A percentile compares a stretch with the other conserved stretches of the same genome.
Evolutionary conservation across 2,888 invertebrate genomes (phyloP).

Genomic region (Ochropleura plecta): DNA sequence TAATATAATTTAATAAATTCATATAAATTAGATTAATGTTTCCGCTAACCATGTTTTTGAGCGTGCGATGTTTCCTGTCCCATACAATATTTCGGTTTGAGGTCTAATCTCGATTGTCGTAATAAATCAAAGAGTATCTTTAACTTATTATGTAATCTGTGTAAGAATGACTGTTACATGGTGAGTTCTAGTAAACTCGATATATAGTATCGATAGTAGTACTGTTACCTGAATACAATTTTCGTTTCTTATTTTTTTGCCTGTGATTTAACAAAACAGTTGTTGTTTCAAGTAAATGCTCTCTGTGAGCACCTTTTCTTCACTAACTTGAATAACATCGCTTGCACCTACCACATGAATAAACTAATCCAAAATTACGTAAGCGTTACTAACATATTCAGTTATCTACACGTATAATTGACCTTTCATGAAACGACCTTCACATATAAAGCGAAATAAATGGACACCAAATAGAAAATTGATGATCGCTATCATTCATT

Average conservation of each 20-base stretch:
- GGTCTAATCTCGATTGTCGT: conserved; percentile 4
- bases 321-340: not conserved
- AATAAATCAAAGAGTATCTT: conserved; percentile 26
- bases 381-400: conserved; percentile 14
- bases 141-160: conserved; percentile 27
- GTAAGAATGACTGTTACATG: not conserved
- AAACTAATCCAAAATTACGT: conserved; percentile 9
- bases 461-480: conserved; percentile 58
- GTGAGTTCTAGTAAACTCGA: not conserved
- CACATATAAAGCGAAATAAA: conserved; percentile 58
- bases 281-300: not conserved
- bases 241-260: not conserved
- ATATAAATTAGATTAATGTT: conserved; percentile 39
- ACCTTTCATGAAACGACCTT: conserved; percentile 58
- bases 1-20: conserved; percentile 33
- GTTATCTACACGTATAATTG: conserved; percentile 35
- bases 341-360: not conserved
- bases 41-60: conserved; percentile 33
- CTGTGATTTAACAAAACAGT: not conserved
- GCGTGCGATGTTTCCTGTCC: conserved; percentile 30
- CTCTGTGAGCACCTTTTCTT: not conserved
- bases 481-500: conserved; percentile 67
- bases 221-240: not conserved
- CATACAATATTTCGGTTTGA: conserved; percentile 13
- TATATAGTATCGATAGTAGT: not conserved